Evolutionary conservation across 2,888 invertebrate genomes (phyloP), one percentile per base, ranked within the genome.

Genomic region (Chaitophorus viminalis): DNA sequence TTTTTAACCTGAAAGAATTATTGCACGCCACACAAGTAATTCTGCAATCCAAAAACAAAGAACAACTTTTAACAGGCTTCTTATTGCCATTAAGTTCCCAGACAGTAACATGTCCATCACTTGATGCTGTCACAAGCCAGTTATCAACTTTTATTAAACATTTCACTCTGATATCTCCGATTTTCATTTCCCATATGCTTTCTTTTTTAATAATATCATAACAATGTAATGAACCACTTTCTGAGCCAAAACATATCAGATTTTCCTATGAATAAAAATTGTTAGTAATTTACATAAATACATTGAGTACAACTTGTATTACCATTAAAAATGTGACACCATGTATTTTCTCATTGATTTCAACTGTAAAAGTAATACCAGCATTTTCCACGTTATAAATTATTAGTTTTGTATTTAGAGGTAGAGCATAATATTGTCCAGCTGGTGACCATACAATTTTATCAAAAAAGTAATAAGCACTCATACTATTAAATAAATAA

Each of bases 341-440:
- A n/a, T 83, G 89, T 68, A 89, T 87, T 68, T 89, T 89, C 14
- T 87, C 76, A 65, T 54, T 74, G 9, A 79, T 79, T 76, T 89
- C 89, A 29, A 89, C 86, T 18, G 87, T 83, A 6, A 39, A 36
- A n/a, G 76, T 75, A 54, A 96, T 92, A 25, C 95, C 95, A 6
- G 97, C 97, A 89, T 94, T 94, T 91, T 95, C 94, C 76, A 97
- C 94, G 79, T 94, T 94, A 94, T 97, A 98, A 36, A 98, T 92
- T 91, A 97, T 96, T 54, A 97, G 92, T 89, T 93, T 93, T 90
- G 94, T 94, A 86, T 94, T 94, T 72, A 95, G 95, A 39, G 94
- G 94, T 82, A 98, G 91, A 8, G 95, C 93, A 91, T 98, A 98
- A 90, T 93, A 93, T 70, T 94, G 93, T 33, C 97, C 98, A 90